Conservation (phyloP, 2,113 vertebrate genomes). For the Motacilla tschutschensis region DNA sequence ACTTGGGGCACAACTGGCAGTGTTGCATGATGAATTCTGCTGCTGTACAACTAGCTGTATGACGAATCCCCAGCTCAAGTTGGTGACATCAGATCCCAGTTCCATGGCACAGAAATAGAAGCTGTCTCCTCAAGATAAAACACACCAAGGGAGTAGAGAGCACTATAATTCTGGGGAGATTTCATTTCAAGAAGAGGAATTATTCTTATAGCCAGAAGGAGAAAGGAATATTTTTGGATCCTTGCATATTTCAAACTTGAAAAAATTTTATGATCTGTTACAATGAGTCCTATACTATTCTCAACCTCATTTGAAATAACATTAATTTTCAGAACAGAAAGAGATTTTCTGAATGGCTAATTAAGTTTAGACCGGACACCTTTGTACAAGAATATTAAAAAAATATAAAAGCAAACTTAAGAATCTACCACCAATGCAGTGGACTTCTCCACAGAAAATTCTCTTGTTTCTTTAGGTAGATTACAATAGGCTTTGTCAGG, state of each 20-base stretch:
- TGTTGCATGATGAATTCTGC: neutral
- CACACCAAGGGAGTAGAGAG: neutral
- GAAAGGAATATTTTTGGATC: neutral
- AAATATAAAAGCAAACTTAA: neutral
- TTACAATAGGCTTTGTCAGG: neutral
- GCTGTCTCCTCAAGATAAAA: neutral
- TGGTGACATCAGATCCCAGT: neutral
- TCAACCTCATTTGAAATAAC: neutral
- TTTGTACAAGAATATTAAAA: neutral
- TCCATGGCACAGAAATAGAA: neutral
- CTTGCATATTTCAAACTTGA: neutral
- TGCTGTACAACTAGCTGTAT: neutral
- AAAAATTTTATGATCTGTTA: neutral
- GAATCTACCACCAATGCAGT: neutral
- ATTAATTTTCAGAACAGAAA: neutral
- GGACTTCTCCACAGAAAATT: neutral
- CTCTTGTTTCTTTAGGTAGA: neutral
- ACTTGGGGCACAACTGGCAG: neutral
- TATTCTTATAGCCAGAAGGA: neutral
- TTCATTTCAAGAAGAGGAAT: neutral
- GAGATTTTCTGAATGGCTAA: neutral
- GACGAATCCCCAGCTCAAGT: neutral
- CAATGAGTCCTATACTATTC: neutral
- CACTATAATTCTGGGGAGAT: neutral
- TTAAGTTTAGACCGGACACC: neutral